Conservation (phyloP, 2,113 vertebrate genomes). For the Vicugna pacos region DNA sequence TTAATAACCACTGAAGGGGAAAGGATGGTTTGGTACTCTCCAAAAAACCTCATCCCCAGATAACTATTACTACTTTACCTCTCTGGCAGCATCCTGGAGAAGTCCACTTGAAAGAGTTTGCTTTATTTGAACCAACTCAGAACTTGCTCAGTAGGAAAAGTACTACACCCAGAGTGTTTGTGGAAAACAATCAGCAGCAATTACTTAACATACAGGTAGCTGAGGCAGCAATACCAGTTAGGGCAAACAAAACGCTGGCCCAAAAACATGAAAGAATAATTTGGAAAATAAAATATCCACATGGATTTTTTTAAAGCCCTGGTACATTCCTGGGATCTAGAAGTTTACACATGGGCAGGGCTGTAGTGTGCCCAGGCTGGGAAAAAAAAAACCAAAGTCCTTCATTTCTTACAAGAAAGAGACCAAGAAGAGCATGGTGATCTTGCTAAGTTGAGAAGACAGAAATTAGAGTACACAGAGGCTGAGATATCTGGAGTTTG, state of each 20-base stretch:
- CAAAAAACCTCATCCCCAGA: not conserved
- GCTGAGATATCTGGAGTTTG: not conserved
- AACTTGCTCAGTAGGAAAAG: not conserved
- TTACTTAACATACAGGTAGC: not conserved
- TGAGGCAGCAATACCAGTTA: not conserved
- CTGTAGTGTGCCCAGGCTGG: not conserved
- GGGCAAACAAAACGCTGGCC: not conserved
- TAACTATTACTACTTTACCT: not conserved
- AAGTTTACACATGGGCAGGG: not conserved
- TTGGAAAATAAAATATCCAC: not conserved
- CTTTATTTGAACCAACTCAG: not conserved
- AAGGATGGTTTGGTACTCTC: not conserved
- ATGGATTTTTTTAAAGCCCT: not conserved
- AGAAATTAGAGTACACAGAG: not conserved
- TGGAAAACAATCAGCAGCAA: not conserved
- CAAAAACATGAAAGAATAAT: not conserved
- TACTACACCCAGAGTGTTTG: not conserved
- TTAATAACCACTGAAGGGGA: not conserved
- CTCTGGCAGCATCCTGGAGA: not conserved
- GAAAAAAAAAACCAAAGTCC: not conserved
- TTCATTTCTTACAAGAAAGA: not conserved
- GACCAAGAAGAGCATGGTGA: no score
- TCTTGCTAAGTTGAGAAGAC: not conserved
- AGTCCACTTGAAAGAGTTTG: not conserved
- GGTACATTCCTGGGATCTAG: not conserved